Evolutionary conservation across 1,140 invertebrate species (phyloP), one percentile per base, ranked within the genome.

Genomic region (Solen grandis): DNA sequence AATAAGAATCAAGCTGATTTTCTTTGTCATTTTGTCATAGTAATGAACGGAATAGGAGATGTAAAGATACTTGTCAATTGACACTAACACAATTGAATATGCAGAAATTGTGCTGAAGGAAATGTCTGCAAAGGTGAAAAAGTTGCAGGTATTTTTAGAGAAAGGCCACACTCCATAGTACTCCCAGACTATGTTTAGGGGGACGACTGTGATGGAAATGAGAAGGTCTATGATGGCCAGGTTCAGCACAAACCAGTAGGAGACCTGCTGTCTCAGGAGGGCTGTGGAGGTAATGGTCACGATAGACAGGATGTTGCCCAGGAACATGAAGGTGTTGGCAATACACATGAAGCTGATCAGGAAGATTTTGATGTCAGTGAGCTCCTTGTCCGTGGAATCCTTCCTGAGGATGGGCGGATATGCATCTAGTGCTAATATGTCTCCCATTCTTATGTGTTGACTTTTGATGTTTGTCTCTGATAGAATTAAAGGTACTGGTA

Each of bases 221-320:
- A 84, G 29, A 27, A 86, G 33, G 29, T 86, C 85, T 27, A 83
- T 70, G n/a, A 85, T 41, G 13, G 85, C 83, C 50, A 86, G 59
- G 50, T 83, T 85, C 16, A 86, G 55, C 38, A 86, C 85, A 80
- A 84, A 75, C 78, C 74, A 84, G 78, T 86, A 86, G 65, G 82
- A 86, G 2, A 74, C 73, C 41, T 80, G 60, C 38, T 75, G 62
- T 4, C 81, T 73, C 29, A 86, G 66, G 46, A 46, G 80, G 1
- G 16, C 38, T 19, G 73, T 84, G 8, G 36, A 54, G 35, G 65
- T 38, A 22, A 86, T 86, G 14, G 83, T 84, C 46, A 81, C 70
- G 35, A 85, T 86, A 5, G 85, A 86, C 4, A 85, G 19, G 5
- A 63, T 41, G 57, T 86, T 86, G 54, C 81, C 85, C 10, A 85